These are phyloP conservation scores for Lucifuga dentata DNA, from an alignment of 2,113 vertebrate species.

Conservation along the genomic window DNA sequence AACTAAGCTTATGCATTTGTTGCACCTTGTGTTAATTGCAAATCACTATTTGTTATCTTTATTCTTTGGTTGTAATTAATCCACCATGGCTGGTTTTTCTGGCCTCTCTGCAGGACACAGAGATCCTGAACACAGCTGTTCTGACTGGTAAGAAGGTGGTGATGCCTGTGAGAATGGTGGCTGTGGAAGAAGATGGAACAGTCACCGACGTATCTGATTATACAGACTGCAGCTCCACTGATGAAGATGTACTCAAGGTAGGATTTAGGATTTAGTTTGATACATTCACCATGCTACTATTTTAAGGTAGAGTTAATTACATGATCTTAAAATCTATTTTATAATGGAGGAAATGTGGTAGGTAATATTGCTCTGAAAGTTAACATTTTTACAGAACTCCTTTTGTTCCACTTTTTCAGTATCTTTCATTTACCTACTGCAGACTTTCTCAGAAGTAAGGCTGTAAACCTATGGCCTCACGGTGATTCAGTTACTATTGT, in stretches of 20 bases:
- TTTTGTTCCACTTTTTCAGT: too few species aligned
- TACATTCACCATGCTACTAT: background rate
- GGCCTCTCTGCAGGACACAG: slow-evolving; percentile 84
- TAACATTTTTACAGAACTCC: too few species aligned
- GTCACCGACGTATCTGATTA: slow-evolving; percentile 90
- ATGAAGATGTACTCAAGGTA: slow-evolving; percentile 93
- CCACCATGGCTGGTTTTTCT: slow-evolving; percentile 1
- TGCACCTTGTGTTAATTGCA: too few species aligned
- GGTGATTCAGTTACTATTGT: too few species aligned
- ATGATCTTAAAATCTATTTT: too few species aligned
- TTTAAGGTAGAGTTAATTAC: background rate
- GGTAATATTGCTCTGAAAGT: too few species aligned
- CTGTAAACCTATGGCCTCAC: too few species aligned
- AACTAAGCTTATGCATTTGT: background rate
- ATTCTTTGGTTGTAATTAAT: background rate
- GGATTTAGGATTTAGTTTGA: slow-evolving; percentile 17
- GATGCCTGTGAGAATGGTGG: slow-evolving; percentile 88
- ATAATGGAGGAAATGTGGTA: too few species aligned
- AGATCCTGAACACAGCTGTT: slow-evolving; percentile 92
- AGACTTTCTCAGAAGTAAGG: background rate
- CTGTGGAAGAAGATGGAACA: slow-evolving; percentile 87
- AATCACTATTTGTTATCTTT: too few species aligned
- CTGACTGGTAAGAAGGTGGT: slow-evolving; percentile 91
- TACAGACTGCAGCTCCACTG: slow-evolving; percentile 88
- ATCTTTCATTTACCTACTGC: background rate